Percentiles rank a stretch among this genome's conserved stretches.
These are phyloP conservation scores for Ciconia boyciana DNA, from an alignment of 2,113 vertebrate genomes.

Conservation along the genomic window DNA sequence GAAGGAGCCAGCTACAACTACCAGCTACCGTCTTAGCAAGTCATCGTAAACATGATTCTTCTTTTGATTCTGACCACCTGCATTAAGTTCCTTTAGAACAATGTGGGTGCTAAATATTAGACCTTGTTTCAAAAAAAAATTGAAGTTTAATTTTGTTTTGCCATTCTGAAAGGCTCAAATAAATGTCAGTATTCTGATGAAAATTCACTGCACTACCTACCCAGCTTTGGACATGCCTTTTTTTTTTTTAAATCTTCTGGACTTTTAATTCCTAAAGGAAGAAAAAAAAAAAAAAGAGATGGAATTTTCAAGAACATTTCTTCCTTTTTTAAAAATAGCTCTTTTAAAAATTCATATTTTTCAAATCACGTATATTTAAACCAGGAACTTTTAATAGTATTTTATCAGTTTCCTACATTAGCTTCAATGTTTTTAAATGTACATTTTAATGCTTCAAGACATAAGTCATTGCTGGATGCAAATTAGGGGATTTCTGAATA, in stretches of 20 bases:
- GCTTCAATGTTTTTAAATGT: conserved; percentile 13
- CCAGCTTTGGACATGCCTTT: background rate
- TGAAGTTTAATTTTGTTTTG: background rate
- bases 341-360: background rate
- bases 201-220: background rate
- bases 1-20: background rate
- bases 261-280: background rate
- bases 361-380: background rate
- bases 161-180: background rate
- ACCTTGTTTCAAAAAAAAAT: background rate
- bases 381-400: background rate
- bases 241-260: background rate
- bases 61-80: background rate
- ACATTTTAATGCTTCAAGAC: conserved; percentile 43
- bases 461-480: conserved; percentile 13
- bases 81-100: background rate
- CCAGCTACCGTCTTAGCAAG: background rate
- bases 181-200: background rate
- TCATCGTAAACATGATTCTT: fast-evolving
- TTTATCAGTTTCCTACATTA: conserved; percentile 23
- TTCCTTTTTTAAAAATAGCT: background rate
- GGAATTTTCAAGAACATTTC: background rate
- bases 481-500: conserved; percentile 29
- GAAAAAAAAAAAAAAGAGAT: background rate
- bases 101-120: background rate